Base-by-base conservation (phyloP, 2,888 invertebrate genomes). In the Meiosimyza decipiens region DNA sequence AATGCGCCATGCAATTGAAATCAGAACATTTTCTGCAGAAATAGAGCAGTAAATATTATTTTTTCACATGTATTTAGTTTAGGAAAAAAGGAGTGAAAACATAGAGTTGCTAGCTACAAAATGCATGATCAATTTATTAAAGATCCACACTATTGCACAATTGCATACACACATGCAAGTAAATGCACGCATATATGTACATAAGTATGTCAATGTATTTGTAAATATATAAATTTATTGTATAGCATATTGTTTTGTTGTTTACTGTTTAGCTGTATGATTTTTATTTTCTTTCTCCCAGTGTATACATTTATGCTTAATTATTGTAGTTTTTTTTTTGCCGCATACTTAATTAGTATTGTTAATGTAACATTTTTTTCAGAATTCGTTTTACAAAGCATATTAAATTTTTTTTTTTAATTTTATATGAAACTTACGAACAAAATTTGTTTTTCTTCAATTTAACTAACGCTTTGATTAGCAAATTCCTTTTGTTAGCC, bases 231-330 rank as follows among this genome's bases (percentile, higher is more conserved):
- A 57, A 28, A 57, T 15, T 40, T 62, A 16, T 62, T 40, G 33
- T 62, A 62, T 62, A 62, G 12, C 33, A 40, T 62, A 62, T 62
- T 57, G 57, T 57, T 40, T 62, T 40, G 13, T 60, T 11, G 60
- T 28, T 60, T 62, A 15, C 11, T 33, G 47, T n/a, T 62, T 47
- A 40, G 40, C 40, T 40, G 1, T 40, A 9, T 9, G 40, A 9
- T 22, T 62, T 15, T 15, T 62, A 6, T 60, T 12, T 60, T 15
- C 28, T 28, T n/a, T 28, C 33, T 62, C 33, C 13, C 60, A 62
- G 47, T 62, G 47, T 62, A 40, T 62, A 62, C 47, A 40, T 62
- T 62, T 47, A 62, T 16, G 62, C 62, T 62, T 62, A 62, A n/a
- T 57, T 57, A 62, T 62, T 40, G 47, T 62, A 33, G 28, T n/a